phyloP scores from a whole-genome alignment of 64 coral and sea anemone species.

The Actinia equina region DNA sequence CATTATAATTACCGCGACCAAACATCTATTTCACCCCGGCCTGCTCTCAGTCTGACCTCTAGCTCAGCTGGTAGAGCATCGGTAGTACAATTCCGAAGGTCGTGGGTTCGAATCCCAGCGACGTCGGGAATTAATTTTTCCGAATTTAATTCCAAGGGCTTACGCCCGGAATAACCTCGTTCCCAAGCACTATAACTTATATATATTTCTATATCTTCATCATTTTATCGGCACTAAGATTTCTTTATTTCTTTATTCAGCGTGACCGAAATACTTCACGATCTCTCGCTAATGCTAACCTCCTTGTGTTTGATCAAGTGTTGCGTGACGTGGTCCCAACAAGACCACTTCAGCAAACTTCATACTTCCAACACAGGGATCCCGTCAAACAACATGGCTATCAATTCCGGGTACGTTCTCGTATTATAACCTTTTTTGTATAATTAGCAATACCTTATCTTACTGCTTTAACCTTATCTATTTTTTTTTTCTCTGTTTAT shows the following conservation, averaged over 20 bases:
- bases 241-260: not conserved
- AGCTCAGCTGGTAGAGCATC: no score
- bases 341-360: conserved; percentile 56
- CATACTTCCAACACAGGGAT: conserved; percentile 81
- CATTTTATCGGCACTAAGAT: no score
- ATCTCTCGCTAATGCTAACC: conserved; percentile 43
- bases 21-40: no score
- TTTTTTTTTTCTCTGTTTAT: conserved; percentile 10
- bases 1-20: no score
- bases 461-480: not conserved
- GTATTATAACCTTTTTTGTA: not conserved
- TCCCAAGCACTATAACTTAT: no score
- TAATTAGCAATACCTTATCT: not conserved
- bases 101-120: no score
- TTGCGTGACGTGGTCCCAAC: conserved; percentile 90
- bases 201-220: no score
- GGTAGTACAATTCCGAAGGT: no score
- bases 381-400: conserved; percentile 96
- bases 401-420: conserved; percentile 77
- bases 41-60: no score
- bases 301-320: conserved; percentile 91
- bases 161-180: no score
- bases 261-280: conserved; percentile 69
- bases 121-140: no score
- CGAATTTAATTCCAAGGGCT: no score